These are phyloP conservation scores for Lycia hirtaria DNA, from an alignment of 2,888 invertebrate species.

Conservation along the genomic window DNA sequence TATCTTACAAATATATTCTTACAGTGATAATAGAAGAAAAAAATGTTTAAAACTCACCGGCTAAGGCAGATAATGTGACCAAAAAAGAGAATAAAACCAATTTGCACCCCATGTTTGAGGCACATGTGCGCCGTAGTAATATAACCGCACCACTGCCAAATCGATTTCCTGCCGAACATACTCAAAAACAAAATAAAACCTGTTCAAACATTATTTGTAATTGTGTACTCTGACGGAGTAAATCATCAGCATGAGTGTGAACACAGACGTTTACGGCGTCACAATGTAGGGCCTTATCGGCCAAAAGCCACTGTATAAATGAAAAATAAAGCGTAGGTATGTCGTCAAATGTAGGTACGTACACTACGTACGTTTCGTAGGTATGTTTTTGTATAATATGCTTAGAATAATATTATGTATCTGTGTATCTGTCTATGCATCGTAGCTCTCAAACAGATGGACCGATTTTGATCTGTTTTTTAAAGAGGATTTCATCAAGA, in stretches of 20 bases:
- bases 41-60: constrained; percentile 51
- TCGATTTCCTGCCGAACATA: constrained; percentile 1
- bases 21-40: too few species aligned
- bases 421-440: too few species aligned
- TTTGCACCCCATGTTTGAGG: constrained; percentile 7
- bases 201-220: constrained; percentile 55
- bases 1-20: too few species aligned
- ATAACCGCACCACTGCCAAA: constrained; percentile 10
- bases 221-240: constrained; percentile 19
- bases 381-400: too few species aligned
- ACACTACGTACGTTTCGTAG: too few species aligned
- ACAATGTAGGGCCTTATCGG: neutral
- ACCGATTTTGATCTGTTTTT: too few species aligned
- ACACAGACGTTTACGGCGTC: neutral
- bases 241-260: neutral
- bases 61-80: constrained; percentile 48
- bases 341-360: too few species aligned
- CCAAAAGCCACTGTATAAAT: neutral
- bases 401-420: too few species aligned
- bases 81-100: constrained; percentile 46
- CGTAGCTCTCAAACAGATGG: too few species aligned
- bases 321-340: neutral
- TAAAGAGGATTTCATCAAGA: too few species aligned
- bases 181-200: constrained; percentile 47
- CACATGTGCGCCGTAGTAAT: constrained; percentile 2